A percentile compares a stretch with the other conserved stretches of the same genome.
phyloP scores from a whole-genome alignment of 1,140 invertebrate genomes.

The Drosophila nigrodunni region DNA sequence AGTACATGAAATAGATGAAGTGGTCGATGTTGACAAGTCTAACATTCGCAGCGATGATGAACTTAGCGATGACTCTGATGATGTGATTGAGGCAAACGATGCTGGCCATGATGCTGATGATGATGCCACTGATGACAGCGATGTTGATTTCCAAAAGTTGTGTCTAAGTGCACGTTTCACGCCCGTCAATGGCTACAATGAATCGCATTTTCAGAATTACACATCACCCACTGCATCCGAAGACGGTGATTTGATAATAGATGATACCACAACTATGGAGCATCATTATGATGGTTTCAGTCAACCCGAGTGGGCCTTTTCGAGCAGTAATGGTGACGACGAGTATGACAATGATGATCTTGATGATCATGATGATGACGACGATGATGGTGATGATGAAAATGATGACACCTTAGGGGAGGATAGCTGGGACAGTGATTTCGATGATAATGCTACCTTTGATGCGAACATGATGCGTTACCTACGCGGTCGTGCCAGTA shows the following conservation, averaged over 20 bases:
- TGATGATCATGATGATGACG: not conserved
- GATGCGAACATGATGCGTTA: constrained; percentile 25
- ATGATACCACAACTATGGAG: not conserved
- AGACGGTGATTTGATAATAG: not conserved
- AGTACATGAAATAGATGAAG: too few relatives aligned
- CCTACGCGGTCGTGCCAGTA: not conserved
- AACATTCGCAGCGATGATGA: too few relatives aligned
- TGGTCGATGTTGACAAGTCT: too few relatives aligned
- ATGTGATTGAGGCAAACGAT: not conserved
- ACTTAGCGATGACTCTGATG: not conserved
- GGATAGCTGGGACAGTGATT: constrained; percentile 30
- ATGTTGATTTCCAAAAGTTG: not conserved
- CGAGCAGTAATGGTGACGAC: constrained; percentile 5
- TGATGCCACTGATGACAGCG: too few relatives aligned
- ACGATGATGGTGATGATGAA: not conserved
- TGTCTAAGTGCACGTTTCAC: too few relatives aligned
- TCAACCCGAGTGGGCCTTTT: constrained; percentile 1
- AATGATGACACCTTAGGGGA: constrained; percentile 17
- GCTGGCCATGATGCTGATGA: not conserved
- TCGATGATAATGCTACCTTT: constrained; percentile 13
- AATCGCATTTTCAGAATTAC: not conserved
- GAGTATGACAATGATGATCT: not conserved
- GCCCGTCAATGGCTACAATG: not conserved
- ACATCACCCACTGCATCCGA: not conserved
- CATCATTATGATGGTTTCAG: constrained; percentile 1